Evolutionary conservation across 1,140 invertebrate species (phyloP).

Genomic region (Amphibalanus amphitrite): DNA sequence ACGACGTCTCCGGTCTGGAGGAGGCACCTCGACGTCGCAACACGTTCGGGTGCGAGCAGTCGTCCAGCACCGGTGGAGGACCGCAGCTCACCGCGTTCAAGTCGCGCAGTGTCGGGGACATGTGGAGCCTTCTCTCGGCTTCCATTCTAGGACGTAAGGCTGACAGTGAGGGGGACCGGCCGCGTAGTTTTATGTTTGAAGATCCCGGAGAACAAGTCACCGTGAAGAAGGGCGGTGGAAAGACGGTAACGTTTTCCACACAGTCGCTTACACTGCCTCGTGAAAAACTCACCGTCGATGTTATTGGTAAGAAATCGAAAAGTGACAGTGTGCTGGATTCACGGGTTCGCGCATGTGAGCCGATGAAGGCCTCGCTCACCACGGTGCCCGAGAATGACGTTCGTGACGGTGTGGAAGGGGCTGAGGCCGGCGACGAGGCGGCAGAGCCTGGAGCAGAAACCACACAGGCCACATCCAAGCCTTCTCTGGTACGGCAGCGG

Average conservation of each 20-base stretch:
- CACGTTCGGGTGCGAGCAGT: not conserved
- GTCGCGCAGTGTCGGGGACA: not conserved
- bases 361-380: not conserved
- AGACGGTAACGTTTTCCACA: not conserved
- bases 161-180: not conserved
- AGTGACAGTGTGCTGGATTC: slow-evolving; percentile 3
- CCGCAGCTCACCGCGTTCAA: not conserved
- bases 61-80: not conserved
- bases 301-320: not conserved
- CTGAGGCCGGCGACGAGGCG: slow-evolving; percentile 11
- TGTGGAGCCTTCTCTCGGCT: not conserved
- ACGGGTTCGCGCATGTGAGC: not conserved
- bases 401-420: slow-evolving; percentile 9
- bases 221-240: not conserved
- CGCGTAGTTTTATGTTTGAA: not conserved
- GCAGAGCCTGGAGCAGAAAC: slow-evolving; percentile 31
- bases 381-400: not conserved
- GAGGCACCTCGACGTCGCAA: not conserved
- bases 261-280: not conserved
- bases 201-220: not conserved
- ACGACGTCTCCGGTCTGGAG: not conserved
- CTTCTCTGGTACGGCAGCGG: not conserved
- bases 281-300: not conserved
- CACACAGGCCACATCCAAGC: not conserved
- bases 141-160: not conserved